A percentile compares a stretch with the other conserved stretches of the same genome.
phyloP scores from a whole-genome alignment of 1,140 invertebrate genomes.

The Aleiodes sp. region DNA sequence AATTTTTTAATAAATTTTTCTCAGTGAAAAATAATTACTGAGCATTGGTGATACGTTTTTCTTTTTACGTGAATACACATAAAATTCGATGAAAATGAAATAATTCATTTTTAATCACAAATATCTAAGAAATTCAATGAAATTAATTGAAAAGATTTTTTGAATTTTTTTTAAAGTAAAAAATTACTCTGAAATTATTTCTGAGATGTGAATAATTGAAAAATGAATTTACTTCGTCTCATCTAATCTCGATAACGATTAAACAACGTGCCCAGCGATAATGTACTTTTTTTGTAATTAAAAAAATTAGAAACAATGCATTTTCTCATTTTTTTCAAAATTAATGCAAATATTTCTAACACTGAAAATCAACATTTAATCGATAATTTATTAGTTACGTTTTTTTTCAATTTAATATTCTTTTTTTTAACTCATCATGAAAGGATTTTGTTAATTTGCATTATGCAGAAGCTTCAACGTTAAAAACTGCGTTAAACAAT shows the following conservation, averaged over 20 bases:
- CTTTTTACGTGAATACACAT: constrained; percentile 4
- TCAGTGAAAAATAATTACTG: background rate
- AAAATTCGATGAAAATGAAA: background rate
- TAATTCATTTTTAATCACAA: constrained; percentile 1
- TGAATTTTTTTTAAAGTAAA: too few species aligned
- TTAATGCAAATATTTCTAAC: background rate
- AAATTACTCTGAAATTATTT: too few species aligned
- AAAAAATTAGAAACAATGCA: constrained; percentile 4
- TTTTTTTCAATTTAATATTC: too few species aligned
- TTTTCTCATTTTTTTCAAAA: background rate
- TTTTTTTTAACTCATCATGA: background rate
- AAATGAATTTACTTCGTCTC: background rate
- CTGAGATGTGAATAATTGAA: background rate
- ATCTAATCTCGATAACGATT: background rate
- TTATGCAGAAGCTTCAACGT: constrained; percentile 7
- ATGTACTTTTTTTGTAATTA: too few species aligned
- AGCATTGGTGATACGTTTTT: constrained; percentile 4
- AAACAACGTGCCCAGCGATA: constrained; percentile 20
- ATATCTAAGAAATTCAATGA: too few species aligned
- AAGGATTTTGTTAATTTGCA: background rate
- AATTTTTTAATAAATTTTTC: background rate
- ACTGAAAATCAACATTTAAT: too few species aligned
- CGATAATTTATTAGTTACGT: too few species aligned
- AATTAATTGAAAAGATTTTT: too few species aligned
- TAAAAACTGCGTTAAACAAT: background rate